These are phyloP conservation scores for Ophthalmolycus amberensis DNA, from an alignment of 2,113 vertebrate genomes.

Conservation along the genomic window DNA sequence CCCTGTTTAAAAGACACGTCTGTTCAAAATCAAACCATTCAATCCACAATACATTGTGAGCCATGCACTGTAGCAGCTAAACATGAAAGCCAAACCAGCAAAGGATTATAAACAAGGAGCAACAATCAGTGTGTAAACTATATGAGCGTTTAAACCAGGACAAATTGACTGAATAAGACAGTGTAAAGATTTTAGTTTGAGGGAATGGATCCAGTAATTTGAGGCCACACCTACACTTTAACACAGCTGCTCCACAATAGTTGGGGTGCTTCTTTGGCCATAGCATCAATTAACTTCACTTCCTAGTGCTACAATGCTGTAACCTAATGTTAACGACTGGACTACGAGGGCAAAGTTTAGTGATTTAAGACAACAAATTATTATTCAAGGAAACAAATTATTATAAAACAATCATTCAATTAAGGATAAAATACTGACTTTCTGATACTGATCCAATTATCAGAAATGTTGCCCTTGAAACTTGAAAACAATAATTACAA, in stretches of 20 bases:
- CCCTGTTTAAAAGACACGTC: no score
- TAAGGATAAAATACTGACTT: not conserved
- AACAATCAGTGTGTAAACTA: not conserved
- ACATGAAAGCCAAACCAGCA: not conserved
- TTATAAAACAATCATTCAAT: not conserved
- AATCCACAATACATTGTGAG: not conserved
- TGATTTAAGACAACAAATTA: not conserved
- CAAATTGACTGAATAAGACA: not conserved
- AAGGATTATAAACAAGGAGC: not conserved
- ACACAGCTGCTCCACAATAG: not conserved
- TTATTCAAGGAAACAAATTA: not conserved
- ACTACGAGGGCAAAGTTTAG: not conserved
- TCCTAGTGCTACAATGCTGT: not conserved
- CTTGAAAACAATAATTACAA: not conserved
- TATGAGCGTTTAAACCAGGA: not conserved
- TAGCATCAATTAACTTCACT: slow-evolving; percentile 1
- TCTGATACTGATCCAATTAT: not conserved
- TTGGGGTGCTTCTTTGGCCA: not conserved
- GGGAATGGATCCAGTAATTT: not conserved
- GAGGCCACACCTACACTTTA: not conserved
- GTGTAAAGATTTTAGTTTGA: not conserved
- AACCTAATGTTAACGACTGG: not conserved
- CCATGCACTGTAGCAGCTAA: not conserved
- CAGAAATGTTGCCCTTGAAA: not conserved
- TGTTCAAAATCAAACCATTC: not conserved